phyloP scores from a whole-genome alignment of 2,113 vertebrate genomes.

The Cyprinodon variegatus region DNA sequence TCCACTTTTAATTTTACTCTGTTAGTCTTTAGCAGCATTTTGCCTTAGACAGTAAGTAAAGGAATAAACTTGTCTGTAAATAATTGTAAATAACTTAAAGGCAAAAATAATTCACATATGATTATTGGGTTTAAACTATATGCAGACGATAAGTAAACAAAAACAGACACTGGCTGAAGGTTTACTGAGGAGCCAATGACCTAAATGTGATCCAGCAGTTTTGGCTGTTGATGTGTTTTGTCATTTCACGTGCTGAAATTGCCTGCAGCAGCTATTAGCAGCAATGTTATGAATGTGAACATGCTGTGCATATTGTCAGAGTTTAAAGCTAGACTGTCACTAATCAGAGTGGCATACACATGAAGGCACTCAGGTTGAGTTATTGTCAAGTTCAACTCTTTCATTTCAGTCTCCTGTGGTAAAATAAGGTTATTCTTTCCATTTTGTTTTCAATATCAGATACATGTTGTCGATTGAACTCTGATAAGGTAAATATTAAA shows the following conservation, averaged over 20 bases:
- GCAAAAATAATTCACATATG: not conserved
- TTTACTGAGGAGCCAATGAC: not conserved
- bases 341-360: not conserved
- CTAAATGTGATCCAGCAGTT: constrained; percentile 9
- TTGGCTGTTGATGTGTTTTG: constrained; percentile 11
- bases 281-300: constrained; percentile 13
- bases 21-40: not conserved
- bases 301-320: not conserved
- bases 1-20: no score
- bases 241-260: constrained; percentile 14
- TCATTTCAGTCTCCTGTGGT: not conserved
- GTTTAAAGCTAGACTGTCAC: constrained; percentile 11
- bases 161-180: not conserved
- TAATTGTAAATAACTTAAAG: not conserved
- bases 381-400: not conserved
- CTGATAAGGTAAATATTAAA: constrained; percentile 11
- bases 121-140: not conserved
- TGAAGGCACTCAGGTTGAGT: not conserved
- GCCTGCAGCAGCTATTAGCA: constrained; percentile 19
- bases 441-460: constrained; percentile 14
- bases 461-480: constrained; percentile 18
- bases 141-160: not conserved
- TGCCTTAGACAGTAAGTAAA: not conserved
- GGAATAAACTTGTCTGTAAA: not conserved
- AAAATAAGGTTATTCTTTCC: not conserved